A percentile compares a stretch with the other conserved stretches of the same genome.
These are phyloP conservation scores for Ovis canadensis DNA, from an alignment of 2,113 vertebrate genomes.

Conservation along the genomic window DNA sequence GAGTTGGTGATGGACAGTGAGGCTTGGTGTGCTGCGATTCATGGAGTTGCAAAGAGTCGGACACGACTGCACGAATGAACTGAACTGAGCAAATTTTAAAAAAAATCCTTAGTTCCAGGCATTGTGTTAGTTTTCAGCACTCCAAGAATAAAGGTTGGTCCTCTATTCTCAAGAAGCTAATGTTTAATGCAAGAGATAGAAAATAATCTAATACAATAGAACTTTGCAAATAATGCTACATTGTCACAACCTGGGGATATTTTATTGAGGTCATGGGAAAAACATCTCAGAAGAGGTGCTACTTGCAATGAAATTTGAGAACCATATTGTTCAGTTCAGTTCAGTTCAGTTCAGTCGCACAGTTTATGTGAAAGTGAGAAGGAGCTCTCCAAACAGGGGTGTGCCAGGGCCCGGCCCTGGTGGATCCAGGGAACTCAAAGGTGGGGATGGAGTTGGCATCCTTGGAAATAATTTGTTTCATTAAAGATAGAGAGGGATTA, in stretches of 20 bases:
- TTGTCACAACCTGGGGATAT: background rate
- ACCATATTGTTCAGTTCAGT: background rate
- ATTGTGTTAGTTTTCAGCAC: background rate
- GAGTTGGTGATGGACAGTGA: too few relatives aligned
- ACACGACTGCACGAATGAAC: rapidly evolving
- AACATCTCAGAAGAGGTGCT: background rate
- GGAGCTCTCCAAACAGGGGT: background rate
- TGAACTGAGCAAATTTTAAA: too few relatives aligned
- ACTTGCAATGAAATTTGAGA: background rate
- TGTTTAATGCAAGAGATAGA: background rate
- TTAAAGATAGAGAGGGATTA: too few relatives aligned
- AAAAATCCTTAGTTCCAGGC: background rate
- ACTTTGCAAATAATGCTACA: background rate
- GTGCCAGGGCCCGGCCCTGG: too few relatives aligned
- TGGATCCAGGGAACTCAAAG: too few relatives aligned
- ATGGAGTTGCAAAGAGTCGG: too few relatives aligned
- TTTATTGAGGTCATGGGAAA: background rate
- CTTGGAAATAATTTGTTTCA: too few relatives aligned
- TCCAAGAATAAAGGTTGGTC: background rate
- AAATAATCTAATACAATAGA: background rate
- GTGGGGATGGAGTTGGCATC: rapidly evolving
- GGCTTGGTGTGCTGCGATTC: too few relatives aligned
- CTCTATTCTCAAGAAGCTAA: background rate
- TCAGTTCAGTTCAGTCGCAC: too few relatives aligned
- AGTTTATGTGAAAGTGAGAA: background rate